Conservation (phyloP, 2,113 vertebrate genomes). For the Lanius ludovicianus region DNA sequence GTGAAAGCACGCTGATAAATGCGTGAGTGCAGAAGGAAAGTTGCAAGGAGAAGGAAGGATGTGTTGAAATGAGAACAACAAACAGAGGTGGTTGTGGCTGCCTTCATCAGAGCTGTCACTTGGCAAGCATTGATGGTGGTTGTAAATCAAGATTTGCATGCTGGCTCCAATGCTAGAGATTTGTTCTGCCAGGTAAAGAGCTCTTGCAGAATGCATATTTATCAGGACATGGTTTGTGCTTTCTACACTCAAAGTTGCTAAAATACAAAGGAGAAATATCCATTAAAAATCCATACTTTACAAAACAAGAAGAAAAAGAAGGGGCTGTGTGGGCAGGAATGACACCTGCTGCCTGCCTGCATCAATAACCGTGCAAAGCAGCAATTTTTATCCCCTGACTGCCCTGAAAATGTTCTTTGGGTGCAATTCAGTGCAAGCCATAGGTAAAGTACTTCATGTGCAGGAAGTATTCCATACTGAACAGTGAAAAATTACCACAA, state of each 20-base stretch:
- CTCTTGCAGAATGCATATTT: not conserved
- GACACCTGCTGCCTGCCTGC: not conserved
- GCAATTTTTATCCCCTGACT: not conserved
- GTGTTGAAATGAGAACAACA: constrained; percentile 23
- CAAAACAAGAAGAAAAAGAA: not conserved
- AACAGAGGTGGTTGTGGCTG: constrained; percentile 42
- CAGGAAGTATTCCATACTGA: not conserved
- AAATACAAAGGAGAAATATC: constrained; percentile 17
- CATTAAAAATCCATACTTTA: constrained; percentile 29
- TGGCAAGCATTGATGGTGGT: constrained; percentile 25
- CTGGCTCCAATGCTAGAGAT: not conserved
- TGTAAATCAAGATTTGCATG: constrained; percentile 69
- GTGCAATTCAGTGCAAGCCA: not conserved
- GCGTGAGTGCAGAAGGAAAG: not conserved
- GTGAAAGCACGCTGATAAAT: not conserved
- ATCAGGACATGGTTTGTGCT: constrained; percentile 2
- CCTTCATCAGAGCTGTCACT: constrained; percentile 5
- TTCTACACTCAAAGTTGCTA: not conserved
- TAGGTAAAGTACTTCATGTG: not conserved
- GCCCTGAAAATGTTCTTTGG: not conserved
- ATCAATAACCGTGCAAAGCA: not conserved
- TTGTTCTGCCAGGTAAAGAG: constrained; percentile 36
- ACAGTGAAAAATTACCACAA: not conserved
- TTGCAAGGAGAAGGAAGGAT: not conserved
- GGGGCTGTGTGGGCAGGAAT: not conserved